A percentile compares a stretch with the other conserved stretches of the same genome.
phyloP scores from a whole-genome alignment of 2,888 invertebrate genomes.

The Ferdinandea cuprea region DNA sequence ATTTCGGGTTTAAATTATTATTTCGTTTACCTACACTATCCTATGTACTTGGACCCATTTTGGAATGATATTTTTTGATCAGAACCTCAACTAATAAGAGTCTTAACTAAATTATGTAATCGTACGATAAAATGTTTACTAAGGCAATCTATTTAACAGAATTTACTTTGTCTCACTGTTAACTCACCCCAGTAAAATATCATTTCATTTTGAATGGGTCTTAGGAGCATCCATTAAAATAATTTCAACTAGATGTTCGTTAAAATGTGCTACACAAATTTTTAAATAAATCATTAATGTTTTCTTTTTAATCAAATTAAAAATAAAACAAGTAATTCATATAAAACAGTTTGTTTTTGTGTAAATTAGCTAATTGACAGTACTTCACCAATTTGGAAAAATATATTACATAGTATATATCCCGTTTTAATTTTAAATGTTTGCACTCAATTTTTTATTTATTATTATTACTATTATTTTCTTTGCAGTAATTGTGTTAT shows the following conservation, averaged over 20 bases:
- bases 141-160: conserved; percentile 11
- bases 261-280: conserved; percentile 63
- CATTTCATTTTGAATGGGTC: conserved; percentile 76
- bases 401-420: conserved; percentile 16
- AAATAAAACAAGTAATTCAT: conserved; percentile 24
- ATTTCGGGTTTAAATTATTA: conserved; percentile 74
- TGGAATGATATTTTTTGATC: conserved; percentile 83
- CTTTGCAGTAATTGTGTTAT: conserved; percentile 42
- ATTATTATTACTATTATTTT: conserved; percentile 24
- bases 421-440: conserved; percentile 57
- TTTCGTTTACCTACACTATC: conserved; percentile 74
- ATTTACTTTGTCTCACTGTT: conserved; percentile 21
- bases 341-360: conserved; percentile 33
- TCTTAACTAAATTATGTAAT: conserved; percentile 69
- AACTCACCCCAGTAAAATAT: conserved; percentile 68
- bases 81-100: conserved; percentile 77
- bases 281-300: conserved; percentile 43
- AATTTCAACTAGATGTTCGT: conserved; percentile 64
- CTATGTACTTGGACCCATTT: conserved; percentile 80
- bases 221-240: conserved; percentile 73
- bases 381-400: conserved; percentile 28
- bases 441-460: conserved; percentile 66
- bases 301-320: conserved; percentile 13
- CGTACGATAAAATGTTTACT: conserved; percentile 68
- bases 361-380: conserved; percentile 33